A percentile compares a stretch with the other conserved stretches of the same genome.
These are phyloP conservation scores for Xyliphius kryptos DNA, from an alignment of 2,113 vertebrate genomes.

Conservation along the genomic window DNA sequence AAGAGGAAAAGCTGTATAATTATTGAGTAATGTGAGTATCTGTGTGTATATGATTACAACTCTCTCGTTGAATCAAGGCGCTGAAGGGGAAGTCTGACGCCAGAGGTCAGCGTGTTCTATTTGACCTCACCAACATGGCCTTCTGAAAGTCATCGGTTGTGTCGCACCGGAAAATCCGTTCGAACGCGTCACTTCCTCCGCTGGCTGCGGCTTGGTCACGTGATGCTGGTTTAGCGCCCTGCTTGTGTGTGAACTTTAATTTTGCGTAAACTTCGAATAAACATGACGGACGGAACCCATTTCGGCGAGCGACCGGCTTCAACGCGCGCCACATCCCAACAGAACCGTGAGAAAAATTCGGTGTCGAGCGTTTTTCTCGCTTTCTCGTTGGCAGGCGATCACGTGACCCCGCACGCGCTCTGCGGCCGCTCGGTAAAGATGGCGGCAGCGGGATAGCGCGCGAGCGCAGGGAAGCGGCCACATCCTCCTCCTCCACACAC, in stretches of 20 bases:
- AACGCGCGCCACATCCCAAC: too few species aligned
- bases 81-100: background rate
- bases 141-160: conserved; percentile 5
- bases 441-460: conserved; percentile 80
- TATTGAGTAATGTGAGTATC: too few species aligned
- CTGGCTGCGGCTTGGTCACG: conserved; percentile 53
- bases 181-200: conserved; percentile 61
- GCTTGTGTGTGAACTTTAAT: conserved; percentile 63
- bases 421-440: conserved; percentile 79
- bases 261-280: conserved; percentile 33
- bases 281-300: conserved; percentile 47
- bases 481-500: conserved; percentile 44
- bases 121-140: conserved; percentile 50
- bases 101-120: conserved; percentile 17
- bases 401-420: conserved; percentile 76
- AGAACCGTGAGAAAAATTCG: conserved; percentile 14
- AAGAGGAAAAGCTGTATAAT: too few species aligned
- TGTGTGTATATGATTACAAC: too few species aligned
- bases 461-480: conserved; percentile 65
- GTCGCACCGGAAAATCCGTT: conserved; percentile 42
- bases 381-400: conserved; percentile 57
- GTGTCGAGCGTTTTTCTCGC: conserved; percentile 26
- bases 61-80: too few species aligned
- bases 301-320: too few species aligned
- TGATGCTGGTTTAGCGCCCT: conserved; percentile 63